Percentiles rank a stretch among this genome's conserved stretches.
phyloP scores from a whole-genome alignment of 37 sponge, comb jelly and placozoan species.

The Aphrocallistes beatrix region DNA sequence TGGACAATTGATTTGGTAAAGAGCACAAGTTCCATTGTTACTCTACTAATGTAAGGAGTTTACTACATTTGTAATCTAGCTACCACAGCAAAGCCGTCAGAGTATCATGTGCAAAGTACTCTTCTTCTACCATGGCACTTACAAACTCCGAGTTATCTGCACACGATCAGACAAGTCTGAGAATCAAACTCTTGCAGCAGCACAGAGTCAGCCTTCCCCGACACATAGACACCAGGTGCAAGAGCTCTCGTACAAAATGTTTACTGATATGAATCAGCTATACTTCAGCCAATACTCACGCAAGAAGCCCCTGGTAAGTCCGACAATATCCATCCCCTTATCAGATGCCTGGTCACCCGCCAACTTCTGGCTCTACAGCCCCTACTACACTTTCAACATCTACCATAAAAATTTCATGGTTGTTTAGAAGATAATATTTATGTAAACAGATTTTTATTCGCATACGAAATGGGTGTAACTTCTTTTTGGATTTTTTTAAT shows the following conservation, averaged over 20 bases:
- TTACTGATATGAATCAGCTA: slow-evolving; percentile 13
- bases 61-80: not conserved
- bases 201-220: not conserved
- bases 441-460: too few species aligned
- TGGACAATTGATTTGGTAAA: not conserved
- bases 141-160: not conserved
- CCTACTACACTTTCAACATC: slow-evolving; percentile 5
- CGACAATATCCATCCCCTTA: not conserved
- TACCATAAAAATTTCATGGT: slow-evolving; percentile 12
- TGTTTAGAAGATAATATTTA: not conserved
- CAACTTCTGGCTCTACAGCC: not conserved
- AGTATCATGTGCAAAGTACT: not conserved
- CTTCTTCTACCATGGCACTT: slow-evolving; percentile 9
- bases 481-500: too few species aligned
- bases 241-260: slow-evolving; percentile 15
- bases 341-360: not conserved
- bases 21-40: too few species aligned
- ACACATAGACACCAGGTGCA: slow-evolving; percentile 13
- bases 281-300: slow-evolving; percentile 10
- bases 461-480: not conserved
- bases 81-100: not conserved
- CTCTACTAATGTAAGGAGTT: not conserved
- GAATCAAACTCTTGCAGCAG: not conserved
- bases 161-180: not conserved
- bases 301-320: not conserved